phyloP scores from a whole-genome alignment of 2,797 vertebrate genomes.

The Oryzias sinensis region DNA sequence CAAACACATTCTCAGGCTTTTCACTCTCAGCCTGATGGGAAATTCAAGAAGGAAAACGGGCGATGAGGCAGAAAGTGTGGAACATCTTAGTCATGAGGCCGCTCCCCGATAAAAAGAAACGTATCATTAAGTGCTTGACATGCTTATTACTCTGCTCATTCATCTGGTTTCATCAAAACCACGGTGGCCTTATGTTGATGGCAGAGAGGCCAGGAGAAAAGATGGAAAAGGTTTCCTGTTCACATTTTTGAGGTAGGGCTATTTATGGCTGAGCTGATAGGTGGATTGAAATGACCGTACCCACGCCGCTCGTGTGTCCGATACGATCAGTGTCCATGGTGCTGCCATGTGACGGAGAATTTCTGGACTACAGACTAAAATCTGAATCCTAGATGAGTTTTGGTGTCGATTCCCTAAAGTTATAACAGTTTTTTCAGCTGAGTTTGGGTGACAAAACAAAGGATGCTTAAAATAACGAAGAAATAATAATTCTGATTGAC shows the following conservation, averaged over 20 bases:
- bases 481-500: too few relatives aligned
- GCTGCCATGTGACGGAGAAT: too few relatives aligned
- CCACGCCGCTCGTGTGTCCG: neutral
- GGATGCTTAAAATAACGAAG: too few relatives aligned
- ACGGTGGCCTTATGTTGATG: slow-evolving; percentile 36
- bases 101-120: slow-evolving; percentile 55
- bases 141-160: slow-evolving; percentile 71
- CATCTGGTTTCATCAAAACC: slow-evolving; percentile 63
- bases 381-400: too few relatives aligned
- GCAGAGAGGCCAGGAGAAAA: slow-evolving; percentile 17
- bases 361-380: too few relatives aligned
- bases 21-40: slow-evolving; percentile 35
- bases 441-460: too few relatives aligned
- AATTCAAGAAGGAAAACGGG: slow-evolving; percentile 30
- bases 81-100: slow-evolving; percentile 72
- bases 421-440: too few relatives aligned
- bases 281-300: neutral
- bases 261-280: neutral
- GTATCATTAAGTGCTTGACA: slow-evolving; percentile 73
- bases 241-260: slow-evolving; percentile 25
- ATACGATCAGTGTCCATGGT: too few relatives aligned
- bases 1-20: slow-evolving; percentile 20
- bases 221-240: slow-evolving; percentile 28
- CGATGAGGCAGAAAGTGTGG: slow-evolving; percentile 48
- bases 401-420: too few relatives aligned